A percentile compares a stretch with the other conserved stretches of the same genome.
Evolutionary conservation across 2,113 vertebrate genomes (phyloP).

Genomic region (Dolichotis patagonum): DNA sequence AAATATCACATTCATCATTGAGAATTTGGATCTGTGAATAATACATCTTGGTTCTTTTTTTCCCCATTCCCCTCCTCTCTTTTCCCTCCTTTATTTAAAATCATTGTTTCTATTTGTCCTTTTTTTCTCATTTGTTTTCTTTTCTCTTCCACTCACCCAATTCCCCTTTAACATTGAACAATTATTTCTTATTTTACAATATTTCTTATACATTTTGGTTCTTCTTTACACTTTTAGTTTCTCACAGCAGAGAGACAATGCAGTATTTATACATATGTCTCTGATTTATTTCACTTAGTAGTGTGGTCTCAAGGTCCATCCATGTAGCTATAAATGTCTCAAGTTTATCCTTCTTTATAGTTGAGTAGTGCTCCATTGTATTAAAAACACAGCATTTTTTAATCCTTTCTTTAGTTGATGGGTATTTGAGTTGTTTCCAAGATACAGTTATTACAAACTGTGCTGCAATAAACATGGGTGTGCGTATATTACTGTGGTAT

Average conservation of each 20-base stretch:
- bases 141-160: neutral
- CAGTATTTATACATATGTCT: neutral
- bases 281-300: neutral
- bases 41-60: too few relatives aligned
- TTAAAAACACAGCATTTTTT: neutral
- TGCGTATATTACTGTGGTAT: neutral
- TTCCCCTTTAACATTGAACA: neutral
- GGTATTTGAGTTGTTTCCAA: neutral
- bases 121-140: neutral
- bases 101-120: neutral
- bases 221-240: neutral
- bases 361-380: neutral
- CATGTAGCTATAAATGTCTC: neutral
- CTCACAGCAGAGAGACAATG: neutral
- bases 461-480: neutral
- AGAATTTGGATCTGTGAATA: neutral
- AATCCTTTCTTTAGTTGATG: neutral
- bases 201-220: neutral
- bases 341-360: neutral
- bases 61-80: neutral
- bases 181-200: neutral
- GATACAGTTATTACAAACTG: neutral
- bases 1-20: neutral
- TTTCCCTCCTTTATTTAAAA: neutral
- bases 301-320: neutral